Conservation (phyloP, 2,113 vertebrate genomes). For the Pelodiscus sinensis region DNA sequence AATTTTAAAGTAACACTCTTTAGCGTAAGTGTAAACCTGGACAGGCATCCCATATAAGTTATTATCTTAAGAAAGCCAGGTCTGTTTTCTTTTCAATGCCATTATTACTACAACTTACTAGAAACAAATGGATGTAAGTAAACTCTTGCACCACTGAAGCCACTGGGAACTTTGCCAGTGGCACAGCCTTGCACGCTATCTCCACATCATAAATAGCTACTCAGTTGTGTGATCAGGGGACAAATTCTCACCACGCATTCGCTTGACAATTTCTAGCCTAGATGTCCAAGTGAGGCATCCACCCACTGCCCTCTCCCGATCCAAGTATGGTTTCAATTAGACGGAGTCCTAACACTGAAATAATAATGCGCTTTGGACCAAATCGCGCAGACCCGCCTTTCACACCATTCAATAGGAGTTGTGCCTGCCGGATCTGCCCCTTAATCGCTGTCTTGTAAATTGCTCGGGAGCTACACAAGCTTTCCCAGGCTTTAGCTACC, state of each 20-base stretch:
- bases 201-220: background rate
- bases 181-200: background rate
- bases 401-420: background rate
- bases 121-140: background rate
- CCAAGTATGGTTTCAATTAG: background rate
- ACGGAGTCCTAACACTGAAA: background rate
- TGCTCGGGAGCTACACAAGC: background rate
- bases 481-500: conserved; percentile 51
- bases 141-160: conserved; percentile 37
- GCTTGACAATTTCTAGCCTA: conserved; percentile 2
- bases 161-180: conserved; percentile 19
- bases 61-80: background rate
- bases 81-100: background rate
- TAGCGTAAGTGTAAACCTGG: background rate
- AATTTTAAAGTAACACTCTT: background rate
- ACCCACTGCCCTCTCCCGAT: background rate
- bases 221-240: conserved; percentile 25
- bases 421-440: conserved; percentile 30
- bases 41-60: background rate
- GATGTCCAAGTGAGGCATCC: background rate
- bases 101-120: background rate
- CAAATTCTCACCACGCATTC: conserved; percentile 15
- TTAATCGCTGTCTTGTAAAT: conserved; percentile 22
- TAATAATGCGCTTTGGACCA: background rate
- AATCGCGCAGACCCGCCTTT: background rate